These are phyloP conservation scores for Scelioninae gen. 1 DNA, from an alignment of 2,888 invertebrate genomes.

Conservation along the genomic window DNA sequence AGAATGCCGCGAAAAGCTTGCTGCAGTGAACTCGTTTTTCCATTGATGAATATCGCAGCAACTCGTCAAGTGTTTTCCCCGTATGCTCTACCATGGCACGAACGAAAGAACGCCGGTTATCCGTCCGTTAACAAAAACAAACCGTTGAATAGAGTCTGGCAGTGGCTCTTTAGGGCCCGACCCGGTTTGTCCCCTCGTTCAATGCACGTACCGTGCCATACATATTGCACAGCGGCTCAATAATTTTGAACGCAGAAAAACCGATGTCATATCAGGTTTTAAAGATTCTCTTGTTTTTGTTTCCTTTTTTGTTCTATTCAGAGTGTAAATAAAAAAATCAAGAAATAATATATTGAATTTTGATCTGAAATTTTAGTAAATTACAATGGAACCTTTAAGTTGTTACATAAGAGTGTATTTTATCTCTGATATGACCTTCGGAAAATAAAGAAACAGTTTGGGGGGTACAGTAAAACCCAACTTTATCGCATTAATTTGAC, in stretches of 20 bases:
- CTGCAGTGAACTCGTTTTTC: constrained; percentile 34
- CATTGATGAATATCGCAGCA: constrained; percentile 35
- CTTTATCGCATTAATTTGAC: no score
- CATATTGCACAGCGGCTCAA: constrained; percentile 36
- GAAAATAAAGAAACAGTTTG: no score
- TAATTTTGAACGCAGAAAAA: constrained; percentile 30
- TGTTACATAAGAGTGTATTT: no score
- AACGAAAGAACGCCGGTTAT: constrained; percentile 68
- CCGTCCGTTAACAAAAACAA: constrained; percentile 67
- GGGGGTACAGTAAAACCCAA: no score
- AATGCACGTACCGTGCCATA: constrained; percentile 22
- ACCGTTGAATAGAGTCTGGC: constrained; percentile 66
- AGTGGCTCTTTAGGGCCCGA: constrained; percentile 62
- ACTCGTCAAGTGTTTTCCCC: constrained; percentile 45
- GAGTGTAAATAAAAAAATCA: no score
- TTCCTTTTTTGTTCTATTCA: no score
- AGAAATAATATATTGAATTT: no score
- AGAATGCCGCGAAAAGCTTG: constrained; percentile 8
- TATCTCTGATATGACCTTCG: no score
- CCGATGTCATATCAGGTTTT: constrained; percentile 21
- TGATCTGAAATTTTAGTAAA: no score
- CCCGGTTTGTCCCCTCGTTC: constrained; percentile 62
- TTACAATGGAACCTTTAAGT: no score
- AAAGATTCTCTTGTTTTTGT: not conserved
- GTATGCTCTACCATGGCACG: constrained; percentile 32